These are phyloP conservation scores for Hirtodrosophila cameraria DNA, from an alignment of 2,888 invertebrate species.

Conservation along the genomic window DNA sequence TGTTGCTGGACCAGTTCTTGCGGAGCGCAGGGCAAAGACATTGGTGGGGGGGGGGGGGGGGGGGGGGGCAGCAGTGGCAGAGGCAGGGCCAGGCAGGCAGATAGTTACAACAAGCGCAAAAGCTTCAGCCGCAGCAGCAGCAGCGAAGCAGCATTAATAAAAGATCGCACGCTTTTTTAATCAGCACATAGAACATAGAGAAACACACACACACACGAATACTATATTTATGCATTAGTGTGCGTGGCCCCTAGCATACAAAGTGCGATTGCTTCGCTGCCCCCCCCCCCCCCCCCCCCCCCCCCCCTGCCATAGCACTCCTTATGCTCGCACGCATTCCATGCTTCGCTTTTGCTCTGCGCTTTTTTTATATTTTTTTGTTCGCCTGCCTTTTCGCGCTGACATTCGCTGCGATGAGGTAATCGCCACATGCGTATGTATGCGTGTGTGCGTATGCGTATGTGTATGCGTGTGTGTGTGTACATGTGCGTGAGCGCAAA, in stretches of 20 bases:
- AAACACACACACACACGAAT: slow-evolving; percentile 12
- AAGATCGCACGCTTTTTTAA: slow-evolving; percentile 68
- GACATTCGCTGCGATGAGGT: slow-evolving; percentile 75
- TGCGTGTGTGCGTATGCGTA: slow-evolving; percentile 12
- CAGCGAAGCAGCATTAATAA: slow-evolving; percentile 51
- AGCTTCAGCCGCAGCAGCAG: slow-evolving; percentile 26
- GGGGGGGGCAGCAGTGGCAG: slow-evolving; percentile 2
- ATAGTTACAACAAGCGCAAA: slow-evolving; percentile 62
- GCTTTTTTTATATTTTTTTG: slow-evolving; percentile 36
- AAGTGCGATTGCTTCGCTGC: slow-evolving; percentile 43
- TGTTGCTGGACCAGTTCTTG: slow-evolving; percentile 78
- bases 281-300: background rate
- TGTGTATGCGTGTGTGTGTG: slow-evolving; percentile 15
- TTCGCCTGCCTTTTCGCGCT: slow-evolving; percentile 44
- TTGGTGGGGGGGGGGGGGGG: background rate
- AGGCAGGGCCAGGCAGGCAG: no score
- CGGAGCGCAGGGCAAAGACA: slow-evolving; percentile 39
- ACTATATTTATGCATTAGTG: slow-evolving; percentile 11
- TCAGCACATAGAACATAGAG: slow-evolving; percentile 56
- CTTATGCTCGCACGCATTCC: slow-evolving; percentile 63
- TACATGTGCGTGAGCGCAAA: slow-evolving; percentile 57
- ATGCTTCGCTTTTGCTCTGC: slow-evolving; percentile 59
- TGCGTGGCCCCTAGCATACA: slow-evolving; percentile 57
- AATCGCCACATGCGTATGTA: slow-evolving; percentile 63
- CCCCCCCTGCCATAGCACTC: background rate